Percentiles rank a stretch among this genome's conserved stretches.
Conservation (phyloP, 2,797 vertebrate genomes). For the Euthynnus affinis region DNA sequence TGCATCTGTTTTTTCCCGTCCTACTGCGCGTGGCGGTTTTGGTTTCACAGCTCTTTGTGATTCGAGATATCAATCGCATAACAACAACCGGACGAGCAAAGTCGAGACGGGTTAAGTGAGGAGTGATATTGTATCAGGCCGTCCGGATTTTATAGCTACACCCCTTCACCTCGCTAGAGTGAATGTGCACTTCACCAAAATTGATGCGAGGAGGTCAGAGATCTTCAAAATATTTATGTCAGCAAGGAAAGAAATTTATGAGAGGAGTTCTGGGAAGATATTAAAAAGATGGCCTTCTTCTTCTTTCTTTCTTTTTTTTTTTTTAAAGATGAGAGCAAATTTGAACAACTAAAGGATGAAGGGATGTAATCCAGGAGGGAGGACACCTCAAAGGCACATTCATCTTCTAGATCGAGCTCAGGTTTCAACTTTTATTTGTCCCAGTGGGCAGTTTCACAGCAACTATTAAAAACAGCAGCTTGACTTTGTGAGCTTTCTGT, state of each 20-base stretch:
- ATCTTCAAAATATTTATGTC: slow-evolving; percentile 6
- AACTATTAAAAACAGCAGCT: slow-evolving; percentile 76
- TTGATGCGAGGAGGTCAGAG: not conserved
- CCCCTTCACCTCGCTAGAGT: not conserved
- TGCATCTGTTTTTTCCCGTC: not conserved
- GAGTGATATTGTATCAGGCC: not conserved
- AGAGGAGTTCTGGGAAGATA: not conserved
- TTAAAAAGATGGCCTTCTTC: not conserved
- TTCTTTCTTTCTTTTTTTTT: not conserved
- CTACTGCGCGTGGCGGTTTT: not conserved
- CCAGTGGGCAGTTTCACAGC: slow-evolving; percentile 58
- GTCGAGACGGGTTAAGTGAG: not conserved
- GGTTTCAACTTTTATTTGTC: slow-evolving; percentile 72
- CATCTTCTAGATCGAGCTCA: slow-evolving; percentile 74
- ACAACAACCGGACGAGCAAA: not conserved
- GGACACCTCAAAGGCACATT: slow-evolving; percentile 71
- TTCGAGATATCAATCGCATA: slow-evolving; percentile 11
- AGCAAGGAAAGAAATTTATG: not conserved
- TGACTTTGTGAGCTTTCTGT: slow-evolving; percentile 53
- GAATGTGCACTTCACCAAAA: not conserved
- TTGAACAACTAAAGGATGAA: slow-evolving; percentile 40
- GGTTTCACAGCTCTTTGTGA: slow-evolving; percentile 6
- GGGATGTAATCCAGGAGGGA: slow-evolving; percentile 49
- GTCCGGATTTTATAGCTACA: not conserved
- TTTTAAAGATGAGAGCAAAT: slow-evolving; percentile 33